These are phyloP conservation scores for Casuarius casuarius DNA, from an alignment of 2,113 vertebrate genomes.

Conservation along the genomic window DNA sequence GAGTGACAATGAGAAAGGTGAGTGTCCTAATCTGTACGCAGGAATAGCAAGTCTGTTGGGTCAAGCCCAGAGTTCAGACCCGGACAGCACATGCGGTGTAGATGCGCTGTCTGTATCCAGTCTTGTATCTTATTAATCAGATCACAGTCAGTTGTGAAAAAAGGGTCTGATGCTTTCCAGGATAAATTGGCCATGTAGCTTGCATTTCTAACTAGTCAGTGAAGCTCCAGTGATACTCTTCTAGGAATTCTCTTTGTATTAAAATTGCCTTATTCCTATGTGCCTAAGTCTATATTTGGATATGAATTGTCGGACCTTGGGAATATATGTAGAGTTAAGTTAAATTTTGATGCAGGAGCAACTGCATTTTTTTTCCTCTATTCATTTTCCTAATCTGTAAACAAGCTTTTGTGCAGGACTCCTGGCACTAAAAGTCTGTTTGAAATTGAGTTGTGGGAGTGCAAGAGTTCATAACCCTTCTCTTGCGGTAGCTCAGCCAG, in stretches of 20 bases:
- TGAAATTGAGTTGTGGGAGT: conserved; percentile 45
- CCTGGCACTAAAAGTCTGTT: conserved; percentile 1
- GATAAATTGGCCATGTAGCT: conserved; percentile 26
- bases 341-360: conserved; percentile 33
- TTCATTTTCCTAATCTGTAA: conserved; percentile 43
- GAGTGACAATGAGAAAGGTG: neutral
- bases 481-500: neutral
- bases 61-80: neutral
- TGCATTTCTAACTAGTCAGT: conserved; percentile 10
- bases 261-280: neutral
- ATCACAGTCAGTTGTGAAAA: neutral
- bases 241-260: neutral
- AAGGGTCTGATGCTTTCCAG: conserved; percentile 28
- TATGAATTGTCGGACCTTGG: conserved; percentile 9
- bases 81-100: neutral
- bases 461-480: conserved; percentile 52
- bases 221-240: conserved; percentile 17
- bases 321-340: neutral
- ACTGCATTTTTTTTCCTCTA: conserved; percentile 17
- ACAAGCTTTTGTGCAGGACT: conserved; percentile 48
- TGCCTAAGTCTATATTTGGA: neutral
- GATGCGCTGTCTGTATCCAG: neutral
- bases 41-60: neutral
- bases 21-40: neutral
- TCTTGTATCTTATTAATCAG: neutral